Conservation (phyloP, 2,888 invertebrate genomes). For the Phrixothrix hirtus region DNA sequence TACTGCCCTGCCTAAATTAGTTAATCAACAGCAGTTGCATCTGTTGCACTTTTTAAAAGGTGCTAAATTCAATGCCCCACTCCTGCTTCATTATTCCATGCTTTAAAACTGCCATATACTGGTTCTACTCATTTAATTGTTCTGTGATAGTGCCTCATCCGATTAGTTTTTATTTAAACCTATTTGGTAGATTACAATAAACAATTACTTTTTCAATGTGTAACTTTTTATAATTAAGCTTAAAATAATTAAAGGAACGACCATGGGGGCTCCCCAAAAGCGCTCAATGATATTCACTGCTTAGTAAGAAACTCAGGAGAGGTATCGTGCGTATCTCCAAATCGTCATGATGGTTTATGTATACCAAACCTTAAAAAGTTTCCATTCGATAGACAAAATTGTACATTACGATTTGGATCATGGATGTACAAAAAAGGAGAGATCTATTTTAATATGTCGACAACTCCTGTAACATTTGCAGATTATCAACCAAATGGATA, state of each 20-base stretch:
- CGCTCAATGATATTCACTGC: conserved; percentile 55
- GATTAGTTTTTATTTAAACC: too few relatives aligned
- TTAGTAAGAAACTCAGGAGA: conserved; percentile 59
- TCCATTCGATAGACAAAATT: conserved; percentile 71
- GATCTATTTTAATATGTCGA: conserved; percentile 56
- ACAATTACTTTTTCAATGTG: too few relatives aligned
- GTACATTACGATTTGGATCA: conserved; percentile 66
- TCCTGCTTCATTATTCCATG: too few relatives aligned
- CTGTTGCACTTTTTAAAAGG: too few relatives aligned
- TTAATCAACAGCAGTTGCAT: too few relatives aligned
- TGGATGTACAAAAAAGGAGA: conserved; percentile 71
- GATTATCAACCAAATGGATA: conserved; percentile 62
- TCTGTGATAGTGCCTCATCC: too few relatives aligned
- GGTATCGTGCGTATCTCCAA: conserved; percentile 65
- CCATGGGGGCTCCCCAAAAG: conserved; percentile 40
- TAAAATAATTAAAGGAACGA: conserved; percentile 44
- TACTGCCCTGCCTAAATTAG: too few relatives aligned
- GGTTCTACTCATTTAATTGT: too few relatives aligned
- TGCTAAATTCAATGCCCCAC: too few relatives aligned
- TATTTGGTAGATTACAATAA: too few relatives aligned
- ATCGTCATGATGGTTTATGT: conserved; percentile 63
- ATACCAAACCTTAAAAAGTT: conserved; percentile 62
- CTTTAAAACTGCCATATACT: too few relatives aligned
- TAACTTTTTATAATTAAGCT: too few relatives aligned
- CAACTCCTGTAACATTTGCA: conserved; percentile 39